These are phyloP conservation scores for Drosophila formosana DNA, from an alignment of 2,888 invertebrate species.

Conservation along the genomic window DNA sequence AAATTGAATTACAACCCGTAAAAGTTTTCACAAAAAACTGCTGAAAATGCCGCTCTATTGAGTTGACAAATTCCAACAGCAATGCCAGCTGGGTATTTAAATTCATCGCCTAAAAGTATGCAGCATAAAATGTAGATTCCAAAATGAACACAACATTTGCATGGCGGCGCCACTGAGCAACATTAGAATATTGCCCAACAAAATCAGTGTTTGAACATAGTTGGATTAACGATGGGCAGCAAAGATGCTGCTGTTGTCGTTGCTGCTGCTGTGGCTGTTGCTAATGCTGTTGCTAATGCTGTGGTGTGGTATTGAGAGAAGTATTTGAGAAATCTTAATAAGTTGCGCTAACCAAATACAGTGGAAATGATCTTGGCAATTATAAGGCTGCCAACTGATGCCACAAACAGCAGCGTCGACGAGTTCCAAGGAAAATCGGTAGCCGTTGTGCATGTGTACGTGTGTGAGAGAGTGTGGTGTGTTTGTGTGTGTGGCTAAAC, in stretches of 20 bases:
- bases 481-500: conserved; percentile 54
- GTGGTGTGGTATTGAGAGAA: conserved; percentile 23
- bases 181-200: neutral
- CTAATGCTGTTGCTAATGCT: conserved; percentile 5
- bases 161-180: conserved; percentile 41
- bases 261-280: conserved; percentile 15
- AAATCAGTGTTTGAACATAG: conserved; percentile 10
- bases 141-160: conserved; percentile 10
- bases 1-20: too few relatives aligned
- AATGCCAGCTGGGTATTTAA: neutral
- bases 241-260: conserved; percentile 1
- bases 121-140: conserved; percentile 2
- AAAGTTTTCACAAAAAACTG: too few relatives aligned
- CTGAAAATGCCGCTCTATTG: too few relatives aligned
- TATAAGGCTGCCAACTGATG: conserved; percentile 69
- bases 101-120: conserved; percentile 44
- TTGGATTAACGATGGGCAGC: conserved; percentile 34
- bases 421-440: conserved; percentile 49
- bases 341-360: conserved; percentile 71
- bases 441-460: neutral
- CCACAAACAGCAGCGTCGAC: conserved; percentile 44
- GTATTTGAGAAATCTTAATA: conserved; percentile 71
- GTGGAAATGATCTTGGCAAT: conserved; percentile 70
- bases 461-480: conserved; percentile 6
- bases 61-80: too few relatives aligned